Evolutionary conservation across 2,113 vertebrate genomes (phyloP).

Genomic region (Rousettus leschenaultii): DNA sequence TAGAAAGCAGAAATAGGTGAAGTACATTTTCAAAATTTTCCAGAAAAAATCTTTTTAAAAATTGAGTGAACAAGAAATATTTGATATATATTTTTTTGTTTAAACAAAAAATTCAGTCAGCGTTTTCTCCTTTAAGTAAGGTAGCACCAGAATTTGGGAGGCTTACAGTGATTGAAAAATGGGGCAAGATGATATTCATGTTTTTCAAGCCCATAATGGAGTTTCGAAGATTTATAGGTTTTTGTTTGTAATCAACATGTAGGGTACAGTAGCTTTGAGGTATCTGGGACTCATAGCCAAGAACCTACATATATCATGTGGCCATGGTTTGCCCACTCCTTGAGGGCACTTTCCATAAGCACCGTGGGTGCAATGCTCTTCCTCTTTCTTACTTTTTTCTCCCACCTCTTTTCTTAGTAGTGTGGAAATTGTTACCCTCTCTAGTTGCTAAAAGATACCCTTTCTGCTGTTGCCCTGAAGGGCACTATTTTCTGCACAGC

Average conservation of each 20-base stretch:
- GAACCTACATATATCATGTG: accelerated
- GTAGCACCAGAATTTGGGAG: neutral
- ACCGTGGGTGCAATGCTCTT: neutral
- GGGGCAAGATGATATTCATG: neutral
- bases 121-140: neutral
- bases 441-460: neutral
- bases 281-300: no score
- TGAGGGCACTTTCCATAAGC: neutral
- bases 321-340: accelerated
- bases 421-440: neutral
- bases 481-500: neutral
- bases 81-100: neutral
- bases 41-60: neutral
- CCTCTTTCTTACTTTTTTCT: neutral
- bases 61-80: neutral
- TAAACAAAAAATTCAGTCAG: neutral
- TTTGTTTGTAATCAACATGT: neutral
- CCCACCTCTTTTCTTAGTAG: neutral
- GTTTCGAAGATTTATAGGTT: neutral
- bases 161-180: neutral
- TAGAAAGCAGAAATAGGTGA: neutral
- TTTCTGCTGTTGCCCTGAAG: neutral
- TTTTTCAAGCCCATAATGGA: neutral
- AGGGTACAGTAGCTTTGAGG: neutral
- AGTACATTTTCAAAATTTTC: neutral